Base-by-base conservation (phyloP, 2,888 invertebrate genomes). In the Noctua janthe region DNA sequence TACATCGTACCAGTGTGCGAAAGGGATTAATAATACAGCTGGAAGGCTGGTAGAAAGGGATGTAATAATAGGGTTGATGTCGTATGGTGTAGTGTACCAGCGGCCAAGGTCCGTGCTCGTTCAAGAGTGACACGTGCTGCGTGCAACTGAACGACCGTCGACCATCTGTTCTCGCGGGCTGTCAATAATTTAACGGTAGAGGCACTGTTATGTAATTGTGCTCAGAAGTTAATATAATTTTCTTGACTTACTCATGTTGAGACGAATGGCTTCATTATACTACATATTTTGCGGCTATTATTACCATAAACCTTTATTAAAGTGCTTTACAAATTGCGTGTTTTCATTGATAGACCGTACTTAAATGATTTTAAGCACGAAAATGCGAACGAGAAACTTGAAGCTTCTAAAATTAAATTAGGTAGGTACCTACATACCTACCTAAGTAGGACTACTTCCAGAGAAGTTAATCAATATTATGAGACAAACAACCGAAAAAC, bases 51-150 rank as follows among this genome's bases (percentile, higher is more conserved):
- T 83, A 90, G 94, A 92, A 89, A 93, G 92, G 92, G 95, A 95
- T 87, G 90, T 87, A 88, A 80, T 82, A 82, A 92, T 85, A 91
- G 95, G 96, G 95, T 94, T 94, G 94, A 91, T 92, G 90, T 91
- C 91, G 93, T 92, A 93, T 94, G 94, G 92, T 93, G 91, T 90
- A 89, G 92, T 93, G 91, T 91, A 90, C 92, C 92, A 92, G 89
- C 87, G 91, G 91, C 91, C 92, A 91, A 92, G 93, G 94, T 93
- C 92, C 91, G 94, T 96, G 96, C 92, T 95, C 96, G 95, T 88
- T 94, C 94, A 96, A 94, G 94, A 95, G 96, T 96, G 94, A 96
- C 96, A 92, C 93, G 93, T 92, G 92, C 90, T 88, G 89, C 86
- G 92, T 92, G 92, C 92, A 94, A 95, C 93, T 90, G 94, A 92